Evolutionary conservation across 1,140 invertebrate species (phyloP), one percentile per base, ranked within the genome.

Genomic region (Solen grandis): DNA sequence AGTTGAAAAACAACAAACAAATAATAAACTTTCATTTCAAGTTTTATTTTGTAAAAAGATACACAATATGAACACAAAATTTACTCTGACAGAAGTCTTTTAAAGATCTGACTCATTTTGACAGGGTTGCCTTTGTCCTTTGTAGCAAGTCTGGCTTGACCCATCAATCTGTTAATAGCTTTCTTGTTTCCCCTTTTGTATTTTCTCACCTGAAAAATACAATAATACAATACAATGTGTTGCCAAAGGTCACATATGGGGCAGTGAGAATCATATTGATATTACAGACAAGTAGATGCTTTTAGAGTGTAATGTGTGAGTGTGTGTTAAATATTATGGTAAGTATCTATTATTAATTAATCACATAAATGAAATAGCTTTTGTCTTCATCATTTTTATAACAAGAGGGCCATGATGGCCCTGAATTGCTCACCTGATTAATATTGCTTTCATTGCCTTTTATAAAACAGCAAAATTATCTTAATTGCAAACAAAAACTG

Each of bases 161-260:
- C 75, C 75, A 78, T 78, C 54, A 78, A 29, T 60, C 35, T 78
- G 38, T 68, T 60, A 13, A 78, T 69, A n/a, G 63, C 75, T 31
- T 62, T 50, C 14, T 14, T 16, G 3, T 78, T 78, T 27, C 75
- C 75, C 50, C 36, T 54, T 62, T 76, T 76, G 1, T 54, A 50
- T 54, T 76, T 76, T 27, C 57, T n/a, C 19, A 76, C 74, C 74
- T 78, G 35, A 22, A 59, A 59, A 54, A 5, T 46, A 41, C 46
- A 46, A 16, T 36, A 10, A n/a, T 29, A 74, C 19, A 62, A 5
- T 62, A 1, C 25, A 33, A 2, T 29, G 29, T 52, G n/a, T n/a
- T 52, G n/a, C 46, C 8, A 63, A 29, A 4, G 1, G 22, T 29
- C 38, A 16, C 13, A 65, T 35, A 35, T n/a, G n/a, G 35, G 22